Percentiles rank a stretch among this genome's conserved stretches.
Evolutionary conservation across 2,797 vertebrate species (phyloP).

Genomic region (Lophius americanus): DNA sequence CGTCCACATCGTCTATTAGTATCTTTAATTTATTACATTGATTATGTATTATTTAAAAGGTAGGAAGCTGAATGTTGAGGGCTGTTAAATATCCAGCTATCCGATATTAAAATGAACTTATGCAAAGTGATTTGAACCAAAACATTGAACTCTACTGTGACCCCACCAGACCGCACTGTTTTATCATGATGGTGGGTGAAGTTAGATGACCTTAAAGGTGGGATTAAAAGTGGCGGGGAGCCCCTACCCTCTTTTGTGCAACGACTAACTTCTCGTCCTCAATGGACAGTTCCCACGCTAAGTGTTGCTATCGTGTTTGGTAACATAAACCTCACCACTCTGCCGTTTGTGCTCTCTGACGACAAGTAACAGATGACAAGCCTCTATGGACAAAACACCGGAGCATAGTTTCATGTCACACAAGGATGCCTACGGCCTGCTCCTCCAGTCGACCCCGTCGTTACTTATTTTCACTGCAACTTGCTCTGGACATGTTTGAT

Average conservation of each 20-base stretch:
- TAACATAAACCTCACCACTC: slow-evolving; percentile 48
- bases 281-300: slow-evolving; percentile 55
- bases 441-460: slow-evolving; percentile 28
- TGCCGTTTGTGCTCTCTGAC: slow-evolving; percentile 29
- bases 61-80: neutral
- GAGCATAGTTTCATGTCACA: slow-evolving; percentile 42
- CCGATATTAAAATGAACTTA: slow-evolving; percentile 30
- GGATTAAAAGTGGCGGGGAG: slow-evolving; percentile 25
- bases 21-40: too few species aligned
- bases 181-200: slow-evolving; percentile 38
- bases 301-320: slow-evolving; percentile 32
- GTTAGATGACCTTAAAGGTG: slow-evolving; percentile 44
- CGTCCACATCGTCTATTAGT: too few species aligned
- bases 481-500: slow-evolving; percentile 30
- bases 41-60: neutral
- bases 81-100: neutral
- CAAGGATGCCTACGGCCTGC: slow-evolving; percentile 36
- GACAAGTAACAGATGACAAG: slow-evolving; percentile 55
- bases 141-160: slow-evolving; percentile 31
- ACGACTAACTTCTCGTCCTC: slow-evolving; percentile 23
- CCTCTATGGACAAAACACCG: slow-evolving; percentile 51
- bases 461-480: slow-evolving; percentile 28
- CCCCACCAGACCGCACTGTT: neutral
- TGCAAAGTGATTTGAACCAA: slow-evolving; percentile 21
- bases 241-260: slow-evolving; percentile 40